Conservation (phyloP, 2,888 invertebrate species). For the Sceliomorpha sp. region DNA sequence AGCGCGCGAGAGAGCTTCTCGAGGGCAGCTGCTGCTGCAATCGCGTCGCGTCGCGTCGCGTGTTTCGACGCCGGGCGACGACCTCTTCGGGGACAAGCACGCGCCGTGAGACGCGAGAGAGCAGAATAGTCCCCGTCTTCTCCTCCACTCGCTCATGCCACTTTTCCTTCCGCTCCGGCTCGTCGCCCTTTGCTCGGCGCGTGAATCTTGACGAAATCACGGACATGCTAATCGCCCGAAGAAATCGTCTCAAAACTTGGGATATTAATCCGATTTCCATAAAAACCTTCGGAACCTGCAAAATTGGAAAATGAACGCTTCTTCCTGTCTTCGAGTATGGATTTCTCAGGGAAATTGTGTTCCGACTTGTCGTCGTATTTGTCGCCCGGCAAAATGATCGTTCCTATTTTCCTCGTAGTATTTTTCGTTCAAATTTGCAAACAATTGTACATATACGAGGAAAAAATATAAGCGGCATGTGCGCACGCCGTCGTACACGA, state of each 20-base stretch:
- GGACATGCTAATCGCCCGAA: slow-evolving; percentile 35
- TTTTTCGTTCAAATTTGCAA: too few species aligned
- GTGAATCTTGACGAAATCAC: slow-evolving; percentile 49
- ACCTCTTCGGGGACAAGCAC: slow-evolving; percentile 56
- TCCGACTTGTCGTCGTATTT: too few species aligned
- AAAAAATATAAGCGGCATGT: too few species aligned
- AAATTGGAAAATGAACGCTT: too few species aligned
- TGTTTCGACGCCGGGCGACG: slow-evolving; percentile 56
- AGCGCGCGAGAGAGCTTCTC: slow-evolving; percentile 48
- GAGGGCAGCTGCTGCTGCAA: slow-evolving; percentile 55
- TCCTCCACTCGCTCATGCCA: slow-evolving; percentile 45
- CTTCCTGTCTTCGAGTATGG: too few species aligned
- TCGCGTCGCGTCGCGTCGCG: slow-evolving; percentile 51
- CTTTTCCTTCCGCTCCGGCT: slow-evolving; percentile 37
- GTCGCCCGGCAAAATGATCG: too few species aligned
- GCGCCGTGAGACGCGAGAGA: slow-evolving; percentile 53
- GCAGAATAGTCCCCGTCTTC: slow-evolving; percentile 51
- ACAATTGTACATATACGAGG: too few species aligned
- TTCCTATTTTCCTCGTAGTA: too few species aligned
- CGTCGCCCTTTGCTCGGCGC: slow-evolving; percentile 41
- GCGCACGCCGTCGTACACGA: too few species aligned
- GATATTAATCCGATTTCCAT: too few species aligned
- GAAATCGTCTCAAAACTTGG: slow-evolving; percentile 45
- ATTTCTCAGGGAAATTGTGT: too few species aligned
- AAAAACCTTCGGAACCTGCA: too few species aligned